Conservation (phyloP, 2,113 vertebrate genomes). For the Bungarus multicinctus region DNA sequence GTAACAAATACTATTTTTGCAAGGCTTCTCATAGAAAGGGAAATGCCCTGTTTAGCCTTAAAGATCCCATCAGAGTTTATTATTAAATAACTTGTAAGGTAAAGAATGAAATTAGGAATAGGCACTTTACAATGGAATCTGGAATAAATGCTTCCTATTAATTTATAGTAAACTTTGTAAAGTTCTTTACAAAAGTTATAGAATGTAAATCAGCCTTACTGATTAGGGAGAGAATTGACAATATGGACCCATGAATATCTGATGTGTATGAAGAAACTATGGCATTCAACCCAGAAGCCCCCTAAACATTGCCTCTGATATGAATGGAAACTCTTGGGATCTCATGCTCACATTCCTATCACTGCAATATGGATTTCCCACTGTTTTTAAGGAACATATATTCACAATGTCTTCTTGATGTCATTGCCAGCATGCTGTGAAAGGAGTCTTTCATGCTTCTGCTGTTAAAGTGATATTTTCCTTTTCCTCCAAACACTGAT, state of each 20-base stretch:
- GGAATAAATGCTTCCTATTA: not conserved
- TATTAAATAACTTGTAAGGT: not conserved
- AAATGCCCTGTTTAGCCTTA: not conserved
- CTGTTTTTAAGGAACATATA: not conserved
- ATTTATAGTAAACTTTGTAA: not conserved
- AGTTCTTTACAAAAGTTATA: not conserved
- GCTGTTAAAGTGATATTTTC: not conserved
- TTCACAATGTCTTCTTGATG: not conserved
- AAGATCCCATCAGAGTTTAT: not conserved
- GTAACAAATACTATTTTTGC: not conserved
- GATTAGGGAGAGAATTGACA: constrained; percentile 28
- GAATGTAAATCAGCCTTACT: constrained; percentile 37
- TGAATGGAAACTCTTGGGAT: constrained; percentile 11
- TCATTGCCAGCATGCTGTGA: not conserved
- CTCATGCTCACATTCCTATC: not conserved
- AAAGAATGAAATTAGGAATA: not conserved
- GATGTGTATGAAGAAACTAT: not conserved
- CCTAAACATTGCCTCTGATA: not conserved
- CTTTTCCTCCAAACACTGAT: not conserved
- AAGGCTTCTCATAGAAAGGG: not conserved
- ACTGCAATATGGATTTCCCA: not conserved
- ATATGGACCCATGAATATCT: rapidly evolving
- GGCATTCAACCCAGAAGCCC: constrained; percentile 20
- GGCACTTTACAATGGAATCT: not conserved
- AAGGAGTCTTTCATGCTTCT: not conserved